A percentile compares a stretch with the other conserved stretches of the same genome.
Conservation (phyloP, 2,113 vertebrate species). For the Caranx melampygus region DNA sequence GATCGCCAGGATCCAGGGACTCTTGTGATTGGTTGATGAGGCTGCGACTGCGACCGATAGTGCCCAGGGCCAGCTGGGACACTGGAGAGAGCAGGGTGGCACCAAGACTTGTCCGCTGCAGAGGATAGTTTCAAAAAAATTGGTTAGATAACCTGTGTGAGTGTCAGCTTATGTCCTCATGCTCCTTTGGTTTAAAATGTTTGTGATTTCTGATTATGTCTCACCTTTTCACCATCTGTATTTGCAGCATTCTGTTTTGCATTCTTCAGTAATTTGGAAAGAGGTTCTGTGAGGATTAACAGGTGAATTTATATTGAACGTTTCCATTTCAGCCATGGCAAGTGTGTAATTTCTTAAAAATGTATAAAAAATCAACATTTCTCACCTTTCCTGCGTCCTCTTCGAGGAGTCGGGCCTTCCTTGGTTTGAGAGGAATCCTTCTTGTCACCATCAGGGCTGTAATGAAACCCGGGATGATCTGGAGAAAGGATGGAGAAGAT, state of each 20-base stretch:
- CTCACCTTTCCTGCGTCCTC: slow-evolving; percentile 93
- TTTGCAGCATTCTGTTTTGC: slow-evolving; percentile 89
- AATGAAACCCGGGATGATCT: slow-evolving; percentile 96
- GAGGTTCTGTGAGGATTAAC: slow-evolving; percentile 86
- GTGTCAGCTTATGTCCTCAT: neutral
- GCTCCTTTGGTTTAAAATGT: neutral
- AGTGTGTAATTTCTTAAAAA: neutral
- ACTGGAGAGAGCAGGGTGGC: slow-evolving; percentile 83
- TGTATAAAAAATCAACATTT: neutral
- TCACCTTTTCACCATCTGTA: slow-evolving; percentile 93
- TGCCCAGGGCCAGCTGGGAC: slow-evolving; percentile 83
- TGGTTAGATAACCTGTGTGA: neutral
- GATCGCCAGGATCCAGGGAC: slow-evolving; percentile 83
- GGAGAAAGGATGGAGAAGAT: slow-evolving; percentile 23
- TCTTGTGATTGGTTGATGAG: slow-evolving; percentile 86
- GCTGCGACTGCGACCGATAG: slow-evolving; percentile 84
- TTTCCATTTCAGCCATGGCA: neutral
- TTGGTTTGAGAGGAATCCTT: slow-evolving; percentile 83
- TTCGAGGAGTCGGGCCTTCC: slow-evolving; percentile 86
- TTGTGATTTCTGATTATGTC: neutral
- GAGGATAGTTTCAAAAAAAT: slow-evolving; percentile 7
- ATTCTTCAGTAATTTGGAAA: slow-evolving; percentile 92
- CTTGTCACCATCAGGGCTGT: slow-evolving; percentile 86
- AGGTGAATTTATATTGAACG: neutral
- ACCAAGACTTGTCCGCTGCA: slow-evolving; percentile 83